Evolutionary conservation across 1,140 invertebrate genomes (phyloP).

Genomic region (Aphelinus atriplicis): DNA sequence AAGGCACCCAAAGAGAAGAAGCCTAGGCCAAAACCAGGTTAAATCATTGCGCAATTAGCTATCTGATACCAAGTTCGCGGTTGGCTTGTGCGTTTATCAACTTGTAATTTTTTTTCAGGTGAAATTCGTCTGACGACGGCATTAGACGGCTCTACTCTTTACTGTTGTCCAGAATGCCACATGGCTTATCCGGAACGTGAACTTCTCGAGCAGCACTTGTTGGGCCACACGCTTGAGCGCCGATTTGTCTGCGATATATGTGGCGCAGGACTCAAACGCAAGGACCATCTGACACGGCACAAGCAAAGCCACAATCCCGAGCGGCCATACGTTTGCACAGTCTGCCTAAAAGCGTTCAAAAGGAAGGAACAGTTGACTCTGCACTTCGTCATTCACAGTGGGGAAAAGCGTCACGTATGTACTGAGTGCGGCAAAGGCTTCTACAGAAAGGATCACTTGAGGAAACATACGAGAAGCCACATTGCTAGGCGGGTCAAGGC

Average conservation of each 20-base stretch:
- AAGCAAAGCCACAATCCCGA: conserved; percentile 85
- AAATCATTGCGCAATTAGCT: no score
- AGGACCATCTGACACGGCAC: conserved; percentile 83
- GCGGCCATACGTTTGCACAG: conserved; percentile 82
- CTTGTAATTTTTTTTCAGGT: conserved; percentile 61
- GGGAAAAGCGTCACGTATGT: conserved; percentile 86
- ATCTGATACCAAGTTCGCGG: not conserved
- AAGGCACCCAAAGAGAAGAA: conserved; percentile 82
- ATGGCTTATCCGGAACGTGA: conserved; percentile 86
- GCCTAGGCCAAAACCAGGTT: conserved; percentile 79
- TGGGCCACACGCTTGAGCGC: conserved; percentile 82
- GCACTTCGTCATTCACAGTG: conserved; percentile 87
- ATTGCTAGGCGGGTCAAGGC: conserved; percentile 83
- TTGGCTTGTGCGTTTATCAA: not conserved
- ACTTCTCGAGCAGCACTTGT: conserved; percentile 81
- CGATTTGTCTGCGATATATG: conserved; percentile 87
- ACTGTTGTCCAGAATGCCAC: conserved; percentile 87
- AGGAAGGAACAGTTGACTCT: conserved; percentile 85
- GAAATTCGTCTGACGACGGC: conserved; percentile 84
- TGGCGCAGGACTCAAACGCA: conserved; percentile 83
- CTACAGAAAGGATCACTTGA: conserved; percentile 65
- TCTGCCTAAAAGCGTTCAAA: conserved; percentile 86
- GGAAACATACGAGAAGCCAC: conserved; percentile 83
- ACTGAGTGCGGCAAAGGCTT: conserved; percentile 86
- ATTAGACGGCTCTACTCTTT: conserved; percentile 82